These are phyloP conservation scores for Polyergus mexicanus DNA, from an alignment of 1,140 invertebrate genomes.

Conservation along the genomic window DNA sequence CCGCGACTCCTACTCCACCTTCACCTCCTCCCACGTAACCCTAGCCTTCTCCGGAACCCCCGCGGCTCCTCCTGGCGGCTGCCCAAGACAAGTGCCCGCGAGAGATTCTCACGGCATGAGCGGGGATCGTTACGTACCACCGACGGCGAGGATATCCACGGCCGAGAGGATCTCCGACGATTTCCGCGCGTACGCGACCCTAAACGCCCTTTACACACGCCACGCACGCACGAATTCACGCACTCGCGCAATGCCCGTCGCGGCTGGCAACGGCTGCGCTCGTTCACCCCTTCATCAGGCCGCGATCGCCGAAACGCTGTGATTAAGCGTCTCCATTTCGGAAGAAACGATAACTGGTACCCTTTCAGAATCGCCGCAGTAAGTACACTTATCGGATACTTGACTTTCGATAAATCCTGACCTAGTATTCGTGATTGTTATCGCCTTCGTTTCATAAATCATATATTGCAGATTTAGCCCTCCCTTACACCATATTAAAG, in stretches of 20 bases:
- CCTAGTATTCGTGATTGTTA: not conserved
- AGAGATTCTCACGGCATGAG: constrained; percentile 85
- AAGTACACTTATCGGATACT: constrained; percentile 64
- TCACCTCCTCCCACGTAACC: constrained; percentile 64
- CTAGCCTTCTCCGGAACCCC: constrained; percentile 76
- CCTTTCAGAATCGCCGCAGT: constrained; percentile 45
- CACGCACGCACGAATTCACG: constrained; percentile 60
- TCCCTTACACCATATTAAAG: not conserved
- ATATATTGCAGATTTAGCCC: not conserved
- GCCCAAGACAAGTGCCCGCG: constrained; percentile 85
- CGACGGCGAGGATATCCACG: constrained; percentile 77
- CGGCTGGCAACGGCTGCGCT: constrained; percentile 30
- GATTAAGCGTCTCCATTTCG: constrained; percentile 59
- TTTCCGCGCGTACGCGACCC: constrained; percentile 73
- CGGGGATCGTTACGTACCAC: constrained; percentile 84
- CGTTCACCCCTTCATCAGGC: constrained; percentile 13
- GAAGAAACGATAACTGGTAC: constrained; percentile 31
- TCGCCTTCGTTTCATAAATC: not conserved
- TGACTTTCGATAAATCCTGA: not conserved
- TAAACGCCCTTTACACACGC: constrained; percentile 43
- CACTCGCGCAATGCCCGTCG: constrained; percentile 51
- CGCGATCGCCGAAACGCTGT: constrained; percentile 51
- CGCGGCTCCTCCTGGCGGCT: constrained; percentile 81
- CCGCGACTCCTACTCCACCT: constrained; percentile 73
- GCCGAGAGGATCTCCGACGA: constrained; percentile 77